A percentile compares a stretch with the other conserved stretches of the same genome.
phyloP scores from a whole-genome alignment of 2,113 vertebrate genomes.

The Bagarius yarrelli region DNA sequence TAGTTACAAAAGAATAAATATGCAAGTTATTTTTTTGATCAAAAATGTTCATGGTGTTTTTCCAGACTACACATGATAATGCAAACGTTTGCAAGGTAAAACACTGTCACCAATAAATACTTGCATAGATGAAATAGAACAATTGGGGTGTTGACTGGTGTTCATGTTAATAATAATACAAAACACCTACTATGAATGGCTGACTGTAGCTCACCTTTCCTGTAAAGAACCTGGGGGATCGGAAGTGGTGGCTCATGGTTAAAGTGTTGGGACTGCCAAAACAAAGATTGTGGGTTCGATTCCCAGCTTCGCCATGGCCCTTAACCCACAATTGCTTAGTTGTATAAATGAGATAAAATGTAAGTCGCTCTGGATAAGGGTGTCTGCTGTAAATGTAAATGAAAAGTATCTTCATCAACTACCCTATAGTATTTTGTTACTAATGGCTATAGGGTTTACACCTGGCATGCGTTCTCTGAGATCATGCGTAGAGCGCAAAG shows the following conservation, averaged over 20 bases:
- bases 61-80: background rate
- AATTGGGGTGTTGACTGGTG: background rate
- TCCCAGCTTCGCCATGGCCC: too few species aligned
- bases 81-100: background rate
- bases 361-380: too few species aligned
- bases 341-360: too few species aligned
- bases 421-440: background rate
- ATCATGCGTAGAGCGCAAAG: background rate
- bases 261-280: too few species aligned
- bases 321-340: too few species aligned
- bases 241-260: background rate
- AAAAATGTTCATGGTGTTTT: background rate
- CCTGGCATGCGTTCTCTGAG: background rate
- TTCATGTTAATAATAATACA: background rate
- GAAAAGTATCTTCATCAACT: background rate
- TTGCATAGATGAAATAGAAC: too few species aligned
- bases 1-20: too few species aligned
- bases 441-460: background rate
- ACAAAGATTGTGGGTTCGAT: too few species aligned
- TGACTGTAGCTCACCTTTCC: background rate
- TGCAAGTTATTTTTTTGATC: too few species aligned
- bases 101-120: too few species aligned
- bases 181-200: background rate
- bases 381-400: too few species aligned
- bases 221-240: background rate